Conservation (phyloP, 2,888 invertebrate species). For the Archaeoteleia sp. region DNA sequence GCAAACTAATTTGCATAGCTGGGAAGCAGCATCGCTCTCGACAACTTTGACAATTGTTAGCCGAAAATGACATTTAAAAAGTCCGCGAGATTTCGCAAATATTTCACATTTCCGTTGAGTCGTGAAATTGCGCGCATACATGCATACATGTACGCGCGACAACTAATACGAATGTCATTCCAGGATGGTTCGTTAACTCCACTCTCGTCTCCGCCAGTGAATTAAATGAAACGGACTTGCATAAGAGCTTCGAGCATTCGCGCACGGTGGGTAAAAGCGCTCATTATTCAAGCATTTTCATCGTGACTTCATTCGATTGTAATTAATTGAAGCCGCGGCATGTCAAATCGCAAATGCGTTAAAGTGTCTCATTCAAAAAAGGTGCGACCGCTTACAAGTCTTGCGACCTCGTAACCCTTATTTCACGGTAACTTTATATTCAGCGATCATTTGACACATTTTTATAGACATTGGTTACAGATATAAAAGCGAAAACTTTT, state of each 20-base stretch:
- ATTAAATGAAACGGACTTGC: slow-evolving; percentile 25
- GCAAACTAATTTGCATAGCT: no score
- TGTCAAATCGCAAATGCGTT: slow-evolving; percentile 15
- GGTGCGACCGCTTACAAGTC: slow-evolving; percentile 1
- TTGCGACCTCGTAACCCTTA: slow-evolving; percentile 19
- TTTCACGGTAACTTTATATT: not conserved
- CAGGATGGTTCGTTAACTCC: slow-evolving; percentile 12
- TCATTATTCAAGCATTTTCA: slow-evolving; percentile 13
- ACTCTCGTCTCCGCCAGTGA: not conserved
- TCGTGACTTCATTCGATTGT: slow-evolving; percentile 26
- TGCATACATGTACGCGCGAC: not conserved
- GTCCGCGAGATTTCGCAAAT: not conserved
- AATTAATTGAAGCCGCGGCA: slow-evolving; percentile 25
- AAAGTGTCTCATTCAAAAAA: slow-evolving; percentile 8
- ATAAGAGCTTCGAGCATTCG: slow-evolving; percentile 8
- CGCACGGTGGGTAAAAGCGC: slow-evolving; percentile 12
- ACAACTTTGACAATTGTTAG: no score
- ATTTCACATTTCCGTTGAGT: not conserved
- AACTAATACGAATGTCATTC: not conserved
- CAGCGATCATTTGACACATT: no score
- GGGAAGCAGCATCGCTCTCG: no score
- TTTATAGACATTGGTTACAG: no score
- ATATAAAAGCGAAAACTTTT: no score
- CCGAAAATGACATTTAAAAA: no score
- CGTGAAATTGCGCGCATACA: not conserved